Base-by-base conservation (phyloP, 2,888 invertebrate genomes). In the Zeuzera pyrina region DNA sequence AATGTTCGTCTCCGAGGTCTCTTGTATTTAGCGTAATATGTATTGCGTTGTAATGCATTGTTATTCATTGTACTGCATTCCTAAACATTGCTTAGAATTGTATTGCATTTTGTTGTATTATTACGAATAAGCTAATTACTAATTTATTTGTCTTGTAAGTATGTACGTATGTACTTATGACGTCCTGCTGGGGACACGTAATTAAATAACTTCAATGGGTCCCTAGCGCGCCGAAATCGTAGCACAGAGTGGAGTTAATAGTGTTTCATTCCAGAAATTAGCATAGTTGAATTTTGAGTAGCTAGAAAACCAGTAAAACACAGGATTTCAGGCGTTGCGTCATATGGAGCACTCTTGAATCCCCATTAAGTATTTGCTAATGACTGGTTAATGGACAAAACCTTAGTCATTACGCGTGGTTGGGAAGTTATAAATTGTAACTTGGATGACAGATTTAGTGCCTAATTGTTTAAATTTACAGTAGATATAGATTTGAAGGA, bases 221-320 rank as follows among this genome's bases (percentile, higher is more conserved):
- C 45, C 41, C 39, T 39, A 30, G 41, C 47, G 45, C 41, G 33
- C 43, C 36, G 30, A 39, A 42, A 35, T 27, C 39, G 41, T 41
- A 41, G 43, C 43, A 43, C 43, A 45, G 34, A 19, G 51, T 49
- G 15, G 46, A 48, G 45, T 55, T 68, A 60, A 66, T 64, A 66
- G 60, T 59, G 60, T 59, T 63, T 57, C 54, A 54, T 58, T 61
- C 52, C 42, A 35, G 43, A 46, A 58, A 76, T 77, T 77, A 73
- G 58, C 77, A 76, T 76, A 73, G 64, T 69, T 70, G 73, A 76
- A 76, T 76, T 74, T 74, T 73, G 71, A 76, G 74, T 66, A 73
- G 69, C 67, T n/a, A n/a, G n/a, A n/a, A n/a, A n/a, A n/a, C n/a
- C n/a, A 60, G 58, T 71, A 64, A 67, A 72, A 70, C 62, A 62